Base-by-base conservation (phyloP, 2,888 invertebrate species). In the Zhuqinia jingwanae region DNA sequence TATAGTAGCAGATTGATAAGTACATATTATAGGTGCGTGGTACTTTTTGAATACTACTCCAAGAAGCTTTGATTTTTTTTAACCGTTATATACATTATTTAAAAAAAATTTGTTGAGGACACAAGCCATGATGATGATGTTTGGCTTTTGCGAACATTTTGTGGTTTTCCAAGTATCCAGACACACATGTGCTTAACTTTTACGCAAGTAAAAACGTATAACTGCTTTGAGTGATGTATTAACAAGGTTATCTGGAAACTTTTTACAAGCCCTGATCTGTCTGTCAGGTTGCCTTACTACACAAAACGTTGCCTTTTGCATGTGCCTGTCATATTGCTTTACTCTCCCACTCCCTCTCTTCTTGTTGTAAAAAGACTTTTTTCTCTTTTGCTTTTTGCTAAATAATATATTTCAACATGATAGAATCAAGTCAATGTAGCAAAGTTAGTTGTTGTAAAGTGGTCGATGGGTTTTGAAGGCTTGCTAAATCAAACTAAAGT, bases 221-320 rank as follows among this genome's bases (percentile, higher is more conserved):
- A 70, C 70, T 25, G 70, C 47, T 70, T 70, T 75, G 53, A 75
- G 56, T 75, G 75, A 75, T 75, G 56, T 58, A 70, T 70, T 81
- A 81, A 81, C 70, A 58, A 70, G 80, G 80, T 81, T 81, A 81
- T 70, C 68, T n/a, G 42, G 42, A 81, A 81, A 70, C 68, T 58
- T 80, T 79, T 53, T 25, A 65, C 50, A 68, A 8, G 5, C 8
- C 36, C 36, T 68, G 65, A 30, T 22, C n/a, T 60, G 45, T 63
- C 70, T 25, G 20, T 27, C 45, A 13, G 36, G 36, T 36, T 36
- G 36, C 70, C 22, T 70, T 47, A 22, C 70, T 68, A n/a, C 13
- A 15, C 45, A 47, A 70, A 70, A 47, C 70, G 25, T 15, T 25
- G 15, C 27, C n/a, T 20, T 53, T 65, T 65, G 42, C 17, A 10